Percentiles rank a stretch among this genome's conserved stretches.
Conservation (phyloP, 2,888 invertebrate genomes). For the Eupithecia tripunctaria region DNA sequence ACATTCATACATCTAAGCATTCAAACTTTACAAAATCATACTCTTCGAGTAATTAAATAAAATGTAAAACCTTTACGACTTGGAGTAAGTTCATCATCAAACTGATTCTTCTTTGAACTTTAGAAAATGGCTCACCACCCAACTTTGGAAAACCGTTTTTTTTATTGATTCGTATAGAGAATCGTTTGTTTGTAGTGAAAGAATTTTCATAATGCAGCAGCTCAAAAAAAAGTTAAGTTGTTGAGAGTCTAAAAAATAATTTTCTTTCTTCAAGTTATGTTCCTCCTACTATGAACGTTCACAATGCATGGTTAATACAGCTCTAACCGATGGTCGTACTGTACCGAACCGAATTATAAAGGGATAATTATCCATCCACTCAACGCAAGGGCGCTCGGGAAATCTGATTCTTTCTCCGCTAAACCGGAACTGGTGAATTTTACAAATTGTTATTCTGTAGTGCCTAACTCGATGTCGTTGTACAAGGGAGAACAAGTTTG, state of each 20-base stretch:
- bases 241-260: too few relatives aligned
- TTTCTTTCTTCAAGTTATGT: neutral
- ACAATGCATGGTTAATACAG: conserved; percentile 76
- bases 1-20: too few relatives aligned
- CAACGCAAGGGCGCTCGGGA: conserved; percentile 72
- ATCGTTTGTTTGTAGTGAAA: too few relatives aligned
- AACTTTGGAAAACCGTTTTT: too few relatives aligned
- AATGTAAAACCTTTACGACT: neutral
- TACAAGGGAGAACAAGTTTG: neutral
- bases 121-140: too few relatives aligned
- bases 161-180: too few relatives aligned
- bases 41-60: neutral
- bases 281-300: conserved; percentile 57
- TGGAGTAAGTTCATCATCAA: too few relatives aligned
- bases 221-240: too few relatives aligned
- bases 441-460: conserved; percentile 52
- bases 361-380: conserved; percentile 80
- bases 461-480: conserved; percentile 12
- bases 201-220: too few relatives aligned
- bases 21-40: too few relatives aligned
- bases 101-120: too few relatives aligned
- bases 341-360: conserved; percentile 75
- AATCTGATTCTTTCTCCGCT: conserved; percentile 75
- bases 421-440: conserved; percentile 62
- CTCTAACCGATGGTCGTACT: conserved; percentile 70